A percentile compares a stretch with the other conserved stretches of the same genome.
These are phyloP conservation scores for Orchesella cincta DNA, from an alignment of 1,140 invertebrate species.

Conservation along the genomic window DNA sequence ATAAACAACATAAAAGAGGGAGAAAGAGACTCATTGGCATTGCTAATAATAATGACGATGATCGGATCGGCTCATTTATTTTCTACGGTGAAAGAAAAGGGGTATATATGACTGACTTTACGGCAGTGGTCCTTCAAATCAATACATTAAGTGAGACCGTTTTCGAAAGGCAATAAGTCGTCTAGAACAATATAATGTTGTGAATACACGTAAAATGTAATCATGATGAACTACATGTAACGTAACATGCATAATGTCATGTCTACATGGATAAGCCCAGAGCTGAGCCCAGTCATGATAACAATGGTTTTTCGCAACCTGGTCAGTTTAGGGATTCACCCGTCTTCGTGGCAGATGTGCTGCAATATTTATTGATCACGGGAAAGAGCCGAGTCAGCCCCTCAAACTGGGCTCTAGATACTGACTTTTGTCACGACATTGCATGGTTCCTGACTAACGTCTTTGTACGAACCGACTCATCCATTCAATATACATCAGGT, in stretches of 20 bases:
- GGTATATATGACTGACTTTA: not conserved
- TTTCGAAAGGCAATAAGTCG: too few relatives aligned
- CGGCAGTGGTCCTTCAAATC: not conserved
- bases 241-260: not conserved
- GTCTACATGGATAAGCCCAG: not conserved
- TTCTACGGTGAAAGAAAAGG: not conserved
- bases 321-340: conserved; percentile 10
- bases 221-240: too few relatives aligned
- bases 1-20: not conserved
- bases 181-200: too few relatives aligned
- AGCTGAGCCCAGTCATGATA: not conserved
- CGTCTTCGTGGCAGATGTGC: conserved; percentile 19
- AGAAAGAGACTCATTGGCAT: not conserved
- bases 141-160: too few relatives aligned
- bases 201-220: too few relatives aligned
- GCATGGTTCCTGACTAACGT: too few relatives aligned
- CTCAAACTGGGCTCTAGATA: not conserved
- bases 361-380: conserved; percentile 18
- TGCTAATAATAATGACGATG: conserved; percentile 2
- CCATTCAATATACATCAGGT: too few relatives aligned
- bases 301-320: conserved; percentile 1
- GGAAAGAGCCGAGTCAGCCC: not conserved
- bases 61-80: not conserved
- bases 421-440: conserved; percentile 27
- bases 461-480: too few relatives aligned